These are phyloP conservation scores for Arion vulgaris DNA, from an alignment of 1,140 invertebrate genomes.

Conservation along the genomic window DNA sequence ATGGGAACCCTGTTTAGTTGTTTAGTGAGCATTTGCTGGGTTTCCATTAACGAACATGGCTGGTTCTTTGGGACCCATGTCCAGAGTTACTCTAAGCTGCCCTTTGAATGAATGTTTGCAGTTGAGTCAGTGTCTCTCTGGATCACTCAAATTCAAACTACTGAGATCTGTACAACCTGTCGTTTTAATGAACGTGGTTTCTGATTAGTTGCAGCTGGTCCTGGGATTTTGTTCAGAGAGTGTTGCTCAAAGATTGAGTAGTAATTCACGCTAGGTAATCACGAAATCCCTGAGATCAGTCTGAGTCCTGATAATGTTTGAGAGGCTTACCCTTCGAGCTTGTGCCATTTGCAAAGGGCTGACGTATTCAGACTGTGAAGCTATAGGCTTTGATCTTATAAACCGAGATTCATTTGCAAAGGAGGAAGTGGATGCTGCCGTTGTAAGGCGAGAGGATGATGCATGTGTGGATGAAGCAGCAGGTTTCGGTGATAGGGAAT, in stretches of 20 bases:
- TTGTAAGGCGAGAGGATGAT: background rate
- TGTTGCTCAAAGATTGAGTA: constrained; percentile 41
- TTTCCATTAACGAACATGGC: constrained; percentile 5
- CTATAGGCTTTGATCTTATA: constrained; percentile 1
- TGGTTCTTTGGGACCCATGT: background rate
- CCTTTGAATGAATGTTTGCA: background rate
- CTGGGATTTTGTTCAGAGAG: background rate
- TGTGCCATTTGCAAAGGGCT: background rate
- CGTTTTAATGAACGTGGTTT: background rate
- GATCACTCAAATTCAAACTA: background rate
- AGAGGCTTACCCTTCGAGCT: constrained; percentile 15
- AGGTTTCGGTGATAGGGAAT: background rate
- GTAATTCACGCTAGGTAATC: constrained; percentile 40
- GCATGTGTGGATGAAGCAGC: constrained; percentile 1
- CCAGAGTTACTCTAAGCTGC: background rate
- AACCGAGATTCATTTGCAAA: constrained; percentile 2
- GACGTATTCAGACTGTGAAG: background rate
- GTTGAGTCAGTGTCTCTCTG: background rate
- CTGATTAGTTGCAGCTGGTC: background rate
- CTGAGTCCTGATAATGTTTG: background rate
- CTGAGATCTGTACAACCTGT: constrained; percentile 17
- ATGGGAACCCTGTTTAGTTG: background rate
- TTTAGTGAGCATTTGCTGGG: background rate
- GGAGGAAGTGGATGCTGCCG: constrained; percentile 19
- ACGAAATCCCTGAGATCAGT: background rate